Percentiles rank a stretch among this genome's conserved stretches.
phyloP scores from a whole-genome alignment of 1,140 invertebrate genomes.

The Apocrypta bakeri region DNA sequence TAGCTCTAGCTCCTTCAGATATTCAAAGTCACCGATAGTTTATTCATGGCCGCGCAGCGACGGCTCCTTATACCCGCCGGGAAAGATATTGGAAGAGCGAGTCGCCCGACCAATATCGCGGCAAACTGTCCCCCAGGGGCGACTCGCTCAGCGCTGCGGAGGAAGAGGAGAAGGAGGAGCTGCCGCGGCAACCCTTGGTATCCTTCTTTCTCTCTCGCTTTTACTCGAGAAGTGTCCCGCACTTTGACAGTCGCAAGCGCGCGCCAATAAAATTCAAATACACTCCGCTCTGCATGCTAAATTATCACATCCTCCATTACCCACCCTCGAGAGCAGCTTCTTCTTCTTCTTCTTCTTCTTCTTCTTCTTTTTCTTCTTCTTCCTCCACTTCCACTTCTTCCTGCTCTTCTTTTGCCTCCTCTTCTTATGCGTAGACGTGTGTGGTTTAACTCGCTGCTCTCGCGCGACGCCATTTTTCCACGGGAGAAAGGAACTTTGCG shows the following conservation, averaged over 20 bases:
- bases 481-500: background rate
- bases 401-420: no score
- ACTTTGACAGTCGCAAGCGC: conserved; percentile 61
- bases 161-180: conserved; percentile 54
- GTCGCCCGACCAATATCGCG: conserved; percentile 71
- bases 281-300: conserved; percentile 74
- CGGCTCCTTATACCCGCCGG: conserved; percentile 49
- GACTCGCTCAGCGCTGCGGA: conserved; percentile 63
- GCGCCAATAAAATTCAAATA: conserved; percentile 76
- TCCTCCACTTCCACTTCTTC: no score
- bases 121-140: conserved; percentile 73
- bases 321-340: conserved; percentile 54
- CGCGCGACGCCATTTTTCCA: conserved; percentile 31
- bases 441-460: conserved; percentile 21
- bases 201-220: conserved; percentile 56
- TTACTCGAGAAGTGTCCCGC: conserved; percentile 55
- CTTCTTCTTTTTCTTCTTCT: no score
- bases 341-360: no score
- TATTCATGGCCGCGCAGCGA: conserved; percentile 74
- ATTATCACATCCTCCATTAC: conserved; percentile 75
- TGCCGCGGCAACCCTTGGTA: conserved; percentile 17
- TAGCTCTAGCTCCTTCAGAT: conserved; percentile 62
- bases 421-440: background rate
- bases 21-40: conserved; percentile 75
- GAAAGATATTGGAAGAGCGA: conserved; percentile 74